phyloP scores from a whole-genome alignment of 1,140 invertebrate genomes.

The Diachasma alloeum region DNA sequence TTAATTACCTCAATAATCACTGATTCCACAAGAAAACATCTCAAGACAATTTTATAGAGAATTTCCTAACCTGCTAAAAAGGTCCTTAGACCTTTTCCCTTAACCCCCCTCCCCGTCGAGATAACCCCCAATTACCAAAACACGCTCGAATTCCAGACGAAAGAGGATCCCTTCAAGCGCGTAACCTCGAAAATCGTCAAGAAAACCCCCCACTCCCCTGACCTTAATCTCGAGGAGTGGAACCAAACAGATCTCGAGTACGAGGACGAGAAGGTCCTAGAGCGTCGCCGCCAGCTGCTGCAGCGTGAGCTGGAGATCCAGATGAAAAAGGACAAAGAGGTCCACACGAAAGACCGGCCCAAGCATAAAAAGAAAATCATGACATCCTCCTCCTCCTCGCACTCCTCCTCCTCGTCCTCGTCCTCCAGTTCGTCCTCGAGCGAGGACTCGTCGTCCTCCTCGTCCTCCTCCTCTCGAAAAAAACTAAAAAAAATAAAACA shows the following conservation, averaged over 20 bases:
- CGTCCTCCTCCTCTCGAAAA: slow-evolving; percentile 62
- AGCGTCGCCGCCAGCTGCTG: slow-evolving; percentile 77
- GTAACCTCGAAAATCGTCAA: slow-evolving; percentile 73
- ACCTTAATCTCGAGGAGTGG: slow-evolving; percentile 78
- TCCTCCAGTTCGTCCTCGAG: slow-evolving; percentile 67
- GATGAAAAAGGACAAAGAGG: slow-evolving; percentile 74
- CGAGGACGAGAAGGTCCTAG: slow-evolving; percentile 82
- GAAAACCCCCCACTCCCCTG: slow-evolving; percentile 70
- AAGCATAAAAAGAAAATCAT: slow-evolving; percentile 70
- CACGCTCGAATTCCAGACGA: slow-evolving; percentile 48
- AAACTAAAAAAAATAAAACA: slow-evolving; percentile 68
- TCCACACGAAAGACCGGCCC: slow-evolving; percentile 61
- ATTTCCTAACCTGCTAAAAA: too few relatives aligned
- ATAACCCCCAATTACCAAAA: neutral
- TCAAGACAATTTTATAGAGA: too few relatives aligned
- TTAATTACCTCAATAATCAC: too few relatives aligned
- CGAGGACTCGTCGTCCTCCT: slow-evolving; percentile 44
- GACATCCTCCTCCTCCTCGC: slow-evolving; percentile 74
- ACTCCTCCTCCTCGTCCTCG: slow-evolving; percentile 70
- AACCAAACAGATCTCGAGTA: slow-evolving; percentile 82
- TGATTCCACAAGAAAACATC: too few relatives aligned
- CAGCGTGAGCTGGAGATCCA: slow-evolving; percentile 81
- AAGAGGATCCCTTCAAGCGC: slow-evolving; percentile 72
- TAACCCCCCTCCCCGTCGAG: neutral
- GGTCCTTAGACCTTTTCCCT: too few relatives aligned